Evolutionary conservation across 1,140 invertebrate genomes (phyloP), one percentile per base, ranked within the genome.

Genomic region (Drosophila baimaii): DNA sequence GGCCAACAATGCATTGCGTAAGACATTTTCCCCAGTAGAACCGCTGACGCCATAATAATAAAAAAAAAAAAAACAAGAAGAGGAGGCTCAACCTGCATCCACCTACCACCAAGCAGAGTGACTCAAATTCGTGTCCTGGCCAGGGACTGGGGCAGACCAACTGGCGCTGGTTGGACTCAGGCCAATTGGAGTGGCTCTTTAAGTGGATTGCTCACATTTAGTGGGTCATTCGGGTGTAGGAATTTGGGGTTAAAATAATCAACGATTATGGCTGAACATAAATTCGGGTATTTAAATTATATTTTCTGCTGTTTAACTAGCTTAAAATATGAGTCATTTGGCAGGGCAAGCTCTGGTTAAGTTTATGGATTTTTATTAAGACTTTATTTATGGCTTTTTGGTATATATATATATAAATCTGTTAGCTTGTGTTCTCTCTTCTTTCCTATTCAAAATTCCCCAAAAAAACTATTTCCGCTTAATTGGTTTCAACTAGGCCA

Each of bases 401-500:
- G n/a, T n/a, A n/a, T n/a, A n/a, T n/a, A n/a, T 27, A n/a, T 13
- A 6, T n/a, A n/a, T 13, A 17, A 5, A 31, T 10, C 27, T 7
- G 10, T 35, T 21, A 21, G 1, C 31, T 9, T 2, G 1, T 29
- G 15, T 39, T 27, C 10, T 43, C n/a, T 2, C 0, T 17, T 19
- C 7, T 25, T 27, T 0, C 10, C 2, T 35, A n/a, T 35, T n/a
- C 5, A 63, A 29, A 47, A 35, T 29, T 41, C 10, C 13, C 29
- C 46, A 0, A 10, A 9, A 9, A 54, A 62, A 49, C 33, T 29
- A 29, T 15, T 56, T 39, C 25, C 64, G 5, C 15, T 54, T 39
- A 57, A 55, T 51, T 63, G 56, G 56, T 13, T 61, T 56, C 77
- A 85, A 79, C 49, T 85, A 47, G 82, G 82, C 70, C 82, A 81